These are phyloP conservation scores for Melanotaenia trifasciata DNA, from an alignment of 2,797 vertebrate genomes.

Conservation along the genomic window DNA sequence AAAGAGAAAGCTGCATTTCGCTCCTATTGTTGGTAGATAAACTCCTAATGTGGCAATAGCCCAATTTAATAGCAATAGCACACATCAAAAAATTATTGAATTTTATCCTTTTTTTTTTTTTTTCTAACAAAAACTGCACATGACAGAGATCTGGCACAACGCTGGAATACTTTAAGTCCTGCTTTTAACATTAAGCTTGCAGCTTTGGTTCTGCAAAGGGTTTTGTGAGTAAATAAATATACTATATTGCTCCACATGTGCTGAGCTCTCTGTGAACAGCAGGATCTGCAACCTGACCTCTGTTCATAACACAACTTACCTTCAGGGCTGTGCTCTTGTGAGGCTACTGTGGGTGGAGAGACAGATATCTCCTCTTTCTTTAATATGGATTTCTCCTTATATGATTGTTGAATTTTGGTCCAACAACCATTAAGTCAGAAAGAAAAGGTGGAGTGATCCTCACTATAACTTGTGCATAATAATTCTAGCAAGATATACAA, in stretches of 20 bases:
- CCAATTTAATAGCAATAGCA: too few relatives aligned
- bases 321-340: constrained; percentile 31
- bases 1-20: too few relatives aligned
- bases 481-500: not conserved
- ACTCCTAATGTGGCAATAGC: too few relatives aligned
- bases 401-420: not conserved
- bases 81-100: too few relatives aligned
- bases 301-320: constrained; percentile 40
- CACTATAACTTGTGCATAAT: constrained; percentile 12
- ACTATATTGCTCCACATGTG: constrained; percentile 10
- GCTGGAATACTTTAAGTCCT: too few relatives aligned
- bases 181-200: constrained; percentile 19
- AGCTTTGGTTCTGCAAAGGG: constrained; percentile 8
- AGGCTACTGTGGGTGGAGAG: not conserved
- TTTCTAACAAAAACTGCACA: too few relatives aligned
- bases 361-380: constrained; percentile 10
- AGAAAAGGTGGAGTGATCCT: not conserved
- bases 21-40: too few relatives aligned
- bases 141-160: too few relatives aligned
- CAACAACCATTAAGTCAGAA: constrained; percentile 3
- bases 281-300: constrained; percentile 15
- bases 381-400: constrained; percentile 10
- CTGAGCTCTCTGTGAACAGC: too few relatives aligned
- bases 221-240: constrained; percentile 36
- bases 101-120: too few relatives aligned